Evolutionary conservation across 2,888 invertebrate genomes (phyloP).

Genomic region (Tinea trinotella): DNA sequence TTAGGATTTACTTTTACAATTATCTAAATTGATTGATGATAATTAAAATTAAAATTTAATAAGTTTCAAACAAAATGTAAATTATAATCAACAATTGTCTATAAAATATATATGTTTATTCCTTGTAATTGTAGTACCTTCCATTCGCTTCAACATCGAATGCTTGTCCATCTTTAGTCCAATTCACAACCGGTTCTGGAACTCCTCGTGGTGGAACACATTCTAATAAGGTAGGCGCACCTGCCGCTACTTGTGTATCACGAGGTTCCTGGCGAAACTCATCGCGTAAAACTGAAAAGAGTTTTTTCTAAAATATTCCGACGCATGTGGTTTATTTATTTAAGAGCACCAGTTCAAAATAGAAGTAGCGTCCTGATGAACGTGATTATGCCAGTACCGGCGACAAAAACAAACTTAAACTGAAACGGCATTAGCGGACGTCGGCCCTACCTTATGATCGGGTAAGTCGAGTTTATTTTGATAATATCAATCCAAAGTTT

Average conservation of each 20-base stretch:
- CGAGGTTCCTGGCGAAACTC: slow-evolving; percentile 94
- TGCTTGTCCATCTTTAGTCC: slow-evolving; percentile 84
- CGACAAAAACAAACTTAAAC: too few relatives aligned
- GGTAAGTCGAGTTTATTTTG: too few relatives aligned
- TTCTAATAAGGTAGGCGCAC: slow-evolving; percentile 91
- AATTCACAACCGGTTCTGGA: slow-evolving; percentile 93
- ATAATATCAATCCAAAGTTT: too few relatives aligned
- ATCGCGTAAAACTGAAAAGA: slow-evolving; percentile 87
- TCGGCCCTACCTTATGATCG: too few relatives aligned
- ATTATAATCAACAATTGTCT: neutral
- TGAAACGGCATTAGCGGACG: too few relatives aligned
- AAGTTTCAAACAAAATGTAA: neutral
- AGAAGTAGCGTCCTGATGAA: too few relatives aligned
- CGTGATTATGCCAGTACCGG: too few relatives aligned
- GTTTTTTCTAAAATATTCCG: slow-evolving; percentile 11
- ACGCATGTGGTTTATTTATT: neutral
- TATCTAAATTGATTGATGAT: too few relatives aligned
- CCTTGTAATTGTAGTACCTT: slow-evolving; percentile 50
- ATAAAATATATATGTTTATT: neutral
- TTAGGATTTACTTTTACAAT: too few relatives aligned
- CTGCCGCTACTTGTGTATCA: slow-evolving; percentile 93
- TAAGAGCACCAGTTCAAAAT: too few relatives aligned
- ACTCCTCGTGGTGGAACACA: slow-evolving; percentile 96
- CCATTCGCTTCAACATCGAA: slow-evolving; percentile 76
- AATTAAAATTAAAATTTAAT: too few relatives aligned